Evolutionary conservation across 1,140 invertebrate genomes (phyloP).

Genomic region (Goniozus legneri): DNA sequence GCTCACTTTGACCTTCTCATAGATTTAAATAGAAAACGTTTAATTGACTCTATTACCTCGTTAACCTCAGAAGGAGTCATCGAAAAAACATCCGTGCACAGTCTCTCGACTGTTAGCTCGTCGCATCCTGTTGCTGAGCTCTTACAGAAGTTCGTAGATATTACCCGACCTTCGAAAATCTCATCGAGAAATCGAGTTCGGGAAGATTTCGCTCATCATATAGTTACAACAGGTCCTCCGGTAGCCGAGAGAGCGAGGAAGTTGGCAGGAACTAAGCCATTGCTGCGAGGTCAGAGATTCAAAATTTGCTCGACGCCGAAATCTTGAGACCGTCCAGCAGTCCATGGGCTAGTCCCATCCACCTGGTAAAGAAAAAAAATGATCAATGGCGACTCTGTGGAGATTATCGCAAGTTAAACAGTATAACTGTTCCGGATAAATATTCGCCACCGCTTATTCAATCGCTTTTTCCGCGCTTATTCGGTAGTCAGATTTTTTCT

Average conservation of each 20-base stretch:
- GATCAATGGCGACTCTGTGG: constrained; percentile 17
- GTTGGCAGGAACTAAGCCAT: not conserved
- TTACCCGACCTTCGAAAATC: constrained; percentile 15
- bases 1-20: constrained; percentile 11
- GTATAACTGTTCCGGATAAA: constrained; percentile 37
- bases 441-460: constrained; percentile 42
- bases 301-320: constrained; percentile 1
- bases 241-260: not conserved
- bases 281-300: not conserved
- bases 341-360: constrained; percentile 10
- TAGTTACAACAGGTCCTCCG: too few species aligned
- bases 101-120: constrained; percentile 10
- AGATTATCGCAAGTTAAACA: too few species aligned
- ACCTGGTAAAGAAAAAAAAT: constrained; percentile 23
- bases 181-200: not conserved
- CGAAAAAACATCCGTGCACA: too few species aligned
- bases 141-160: not conserved
- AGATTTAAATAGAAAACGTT: constrained; percentile 3
- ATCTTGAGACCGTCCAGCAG: not conserved
- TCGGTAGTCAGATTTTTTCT: constrained; percentile 27
- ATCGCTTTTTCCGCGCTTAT: constrained; percentile 47
- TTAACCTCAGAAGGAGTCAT: not conserved
- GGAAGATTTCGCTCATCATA: constrained; percentile 2
- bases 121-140: not conserved
- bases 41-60: constrained; percentile 14